These are phyloP conservation scores for Trichogramma evanescens DNA, from an alignment of 2,888 invertebrate genomes.

Conservation along the genomic window DNA sequence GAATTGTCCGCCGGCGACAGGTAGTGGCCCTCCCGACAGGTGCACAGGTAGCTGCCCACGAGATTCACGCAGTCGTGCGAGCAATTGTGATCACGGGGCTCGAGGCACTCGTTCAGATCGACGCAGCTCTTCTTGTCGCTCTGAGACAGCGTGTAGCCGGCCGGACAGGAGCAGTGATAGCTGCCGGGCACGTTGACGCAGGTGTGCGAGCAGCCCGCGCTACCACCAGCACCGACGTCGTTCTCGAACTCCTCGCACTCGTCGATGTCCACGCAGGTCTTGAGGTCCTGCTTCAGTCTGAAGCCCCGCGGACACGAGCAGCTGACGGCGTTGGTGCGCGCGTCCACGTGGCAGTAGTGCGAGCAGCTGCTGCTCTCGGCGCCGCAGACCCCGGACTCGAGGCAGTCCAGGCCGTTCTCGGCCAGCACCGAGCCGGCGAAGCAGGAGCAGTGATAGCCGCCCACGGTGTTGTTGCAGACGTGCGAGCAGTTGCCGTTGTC, in stretches of 20 bases:
- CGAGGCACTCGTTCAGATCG: conserved; percentile 47
- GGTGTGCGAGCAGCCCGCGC: conserved; percentile 39
- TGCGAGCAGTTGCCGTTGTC: conserved; percentile 54
- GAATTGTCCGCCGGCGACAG: conserved; percentile 32
- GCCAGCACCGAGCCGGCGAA: conserved; percentile 40
- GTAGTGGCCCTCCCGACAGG: conserved; percentile 51
- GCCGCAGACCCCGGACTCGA: conserved; percentile 36
- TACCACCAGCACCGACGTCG: conserved; percentile 29
- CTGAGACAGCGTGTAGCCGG: conserved; percentile 44
- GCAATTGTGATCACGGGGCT: conserved; percentile 40
- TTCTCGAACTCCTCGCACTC: conserved; percentile 42
- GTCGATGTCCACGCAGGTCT: conserved; percentile 43
- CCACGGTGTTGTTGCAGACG: conserved; percentile 45
- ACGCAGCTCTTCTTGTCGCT: conserved; percentile 47
- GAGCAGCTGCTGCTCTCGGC: conserved; percentile 46
- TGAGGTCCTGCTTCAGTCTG: conserved; percentile 37
- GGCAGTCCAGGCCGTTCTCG: conserved; percentile 32
- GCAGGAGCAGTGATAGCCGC: conserved; percentile 49
- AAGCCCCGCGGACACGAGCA: conserved; percentile 54
- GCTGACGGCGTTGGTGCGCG: conserved; percentile 41
- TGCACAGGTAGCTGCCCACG: conserved; percentile 53
- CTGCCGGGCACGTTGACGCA: conserved; percentile 53
- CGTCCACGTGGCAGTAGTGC: conserved; percentile 49
- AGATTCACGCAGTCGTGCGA: conserved; percentile 49
- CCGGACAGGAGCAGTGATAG: conserved; percentile 51